A percentile compares a stretch with the other conserved stretches of the same genome.
phyloP scores from a whole-genome alignment of 2,113 vertebrate species.

The Phoxinus phoxinus region DNA sequence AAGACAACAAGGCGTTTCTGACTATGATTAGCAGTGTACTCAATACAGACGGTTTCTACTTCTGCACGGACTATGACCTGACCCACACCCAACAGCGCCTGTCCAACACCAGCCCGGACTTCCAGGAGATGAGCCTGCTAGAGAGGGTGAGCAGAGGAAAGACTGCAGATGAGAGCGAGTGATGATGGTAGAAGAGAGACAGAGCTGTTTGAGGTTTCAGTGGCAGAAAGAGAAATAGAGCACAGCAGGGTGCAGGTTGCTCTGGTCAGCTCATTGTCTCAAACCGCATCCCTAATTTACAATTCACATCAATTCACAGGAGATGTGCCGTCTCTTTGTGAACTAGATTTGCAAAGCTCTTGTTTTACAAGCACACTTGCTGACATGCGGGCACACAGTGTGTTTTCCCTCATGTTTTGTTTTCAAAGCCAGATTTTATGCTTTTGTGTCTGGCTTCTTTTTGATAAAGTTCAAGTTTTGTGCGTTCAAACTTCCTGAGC shows the following conservation, averaged over 20 bases:
- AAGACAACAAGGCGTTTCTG: slow-evolving; percentile 95
- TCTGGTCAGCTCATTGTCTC: slow-evolving; percentile 13
- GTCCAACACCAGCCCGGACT: slow-evolving; percentile 95
- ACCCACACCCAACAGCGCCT: slow-evolving; percentile 94
- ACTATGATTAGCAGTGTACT: slow-evolving; percentile 93
- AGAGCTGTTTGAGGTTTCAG: neutral
- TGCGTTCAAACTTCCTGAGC: neutral
- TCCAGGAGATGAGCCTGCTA: slow-evolving; percentile 96
- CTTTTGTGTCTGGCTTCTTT: neutral
- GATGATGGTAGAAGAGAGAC: neutral
- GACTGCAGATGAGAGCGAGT: neutral
- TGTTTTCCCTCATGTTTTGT: neutral
- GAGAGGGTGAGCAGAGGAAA: slow-evolving; percentile 85
- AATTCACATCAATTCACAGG: slow-evolving; percentile 32
- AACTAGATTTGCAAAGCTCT: slow-evolving; percentile 21
- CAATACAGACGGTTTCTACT: slow-evolving; percentile 95
- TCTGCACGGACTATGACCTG: slow-evolving; percentile 92
- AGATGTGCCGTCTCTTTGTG: neutral
- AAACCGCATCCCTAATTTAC: slow-evolving; percentile 19
- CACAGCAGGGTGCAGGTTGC: neutral
- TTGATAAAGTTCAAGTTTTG: neutral
- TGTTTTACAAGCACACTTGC: slow-evolving; percentile 18
- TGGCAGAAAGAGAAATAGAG: neutral
- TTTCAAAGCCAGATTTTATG: neutral
- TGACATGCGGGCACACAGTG: neutral